These are phyloP conservation scores for Cynoglossus semilaevis DNA, from an alignment of 2,113 vertebrate genomes.

Conservation along the genomic window DNA sequence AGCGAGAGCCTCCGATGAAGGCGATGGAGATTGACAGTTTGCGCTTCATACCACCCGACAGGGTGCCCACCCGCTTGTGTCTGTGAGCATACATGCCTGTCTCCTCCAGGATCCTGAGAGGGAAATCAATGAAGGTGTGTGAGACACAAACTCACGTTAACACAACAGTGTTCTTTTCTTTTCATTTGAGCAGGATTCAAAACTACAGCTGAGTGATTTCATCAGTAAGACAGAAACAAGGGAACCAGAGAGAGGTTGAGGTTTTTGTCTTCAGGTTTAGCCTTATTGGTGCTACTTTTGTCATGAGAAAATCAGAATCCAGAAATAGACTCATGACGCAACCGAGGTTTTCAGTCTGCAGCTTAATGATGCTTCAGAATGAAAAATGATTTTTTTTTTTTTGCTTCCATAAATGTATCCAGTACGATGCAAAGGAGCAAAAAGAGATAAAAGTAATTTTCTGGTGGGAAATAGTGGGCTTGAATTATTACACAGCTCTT, in stretches of 20 bases:
- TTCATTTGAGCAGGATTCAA: constrained; percentile 22
- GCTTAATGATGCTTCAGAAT: constrained; percentile 28
- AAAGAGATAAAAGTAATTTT: neutral
- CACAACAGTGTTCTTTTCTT: constrained; percentile 17
- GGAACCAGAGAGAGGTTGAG: constrained; percentile 10
- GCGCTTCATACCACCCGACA: constrained; percentile 96
- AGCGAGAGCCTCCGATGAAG: constrained; percentile 91
- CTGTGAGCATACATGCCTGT: constrained; percentile 89
- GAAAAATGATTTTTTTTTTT: constrained; percentile 1
- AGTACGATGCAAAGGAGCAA: neutral
- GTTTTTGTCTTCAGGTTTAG: constrained; percentile 21
- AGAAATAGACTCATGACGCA: constrained; percentile 38
- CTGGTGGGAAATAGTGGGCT: constrained; percentile 8
- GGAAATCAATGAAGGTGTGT: constrained; percentile 30
- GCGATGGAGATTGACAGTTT: constrained; percentile 97
- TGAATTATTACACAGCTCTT: constrained; percentile 6
- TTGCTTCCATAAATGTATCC: neutral
- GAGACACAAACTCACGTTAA: constrained; percentile 28
- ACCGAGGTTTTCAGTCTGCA: constrained; percentile 3
- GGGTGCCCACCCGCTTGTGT: constrained; percentile 87
- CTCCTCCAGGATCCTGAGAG: constrained; percentile 86
- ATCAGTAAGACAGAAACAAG: constrained; percentile 36
- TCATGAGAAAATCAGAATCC: constrained; percentile 20
- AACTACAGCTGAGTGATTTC: constrained; percentile 16
- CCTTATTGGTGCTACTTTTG: constrained; percentile 24